A percentile compares a stretch with the other conserved stretches of the same genome.
Evolutionary conservation across 2,888 invertebrate genomes (phyloP).

Genomic region (Cyclophora albipunctata): DNA sequence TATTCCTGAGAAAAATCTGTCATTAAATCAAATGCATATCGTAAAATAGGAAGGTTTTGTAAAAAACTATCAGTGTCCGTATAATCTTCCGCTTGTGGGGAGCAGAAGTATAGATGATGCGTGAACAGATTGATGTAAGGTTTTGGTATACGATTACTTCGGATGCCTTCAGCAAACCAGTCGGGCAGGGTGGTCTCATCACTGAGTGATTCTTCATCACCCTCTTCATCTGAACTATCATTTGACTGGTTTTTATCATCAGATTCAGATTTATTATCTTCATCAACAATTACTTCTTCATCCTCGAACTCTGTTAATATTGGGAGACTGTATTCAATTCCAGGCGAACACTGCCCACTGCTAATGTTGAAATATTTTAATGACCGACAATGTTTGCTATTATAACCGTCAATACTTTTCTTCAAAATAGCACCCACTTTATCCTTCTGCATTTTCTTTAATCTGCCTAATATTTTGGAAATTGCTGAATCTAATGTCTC

Average conservation of each 20-base stretch:
- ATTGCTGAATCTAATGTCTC: constrained; percentile 82
- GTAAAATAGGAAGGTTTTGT: constrained; percentile 77
- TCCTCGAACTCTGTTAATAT: constrained; percentile 1
- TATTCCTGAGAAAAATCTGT: constrained; percentile 52
- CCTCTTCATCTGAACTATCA: constrained; percentile 20
- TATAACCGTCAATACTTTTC: constrained; percentile 79
- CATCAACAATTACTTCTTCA: constrained; percentile 10
- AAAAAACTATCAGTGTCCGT: constrained; percentile 74
- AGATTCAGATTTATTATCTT: constrained; percentile 19
- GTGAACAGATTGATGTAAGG: constrained; percentile 81
- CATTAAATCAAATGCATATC: constrained; percentile 72
- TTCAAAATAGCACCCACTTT: constrained; percentile 75
- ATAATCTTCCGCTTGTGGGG: constrained; percentile 83
- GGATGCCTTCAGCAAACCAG: constrained; percentile 80
- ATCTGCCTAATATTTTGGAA: constrained; percentile 77
- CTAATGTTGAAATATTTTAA: constrained; percentile 72
- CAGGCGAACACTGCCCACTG: constrained; percentile 11
- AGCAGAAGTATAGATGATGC: constrained; percentile 78
- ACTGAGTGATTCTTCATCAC: constrained; percentile 18
- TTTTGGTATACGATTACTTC: constrained; percentile 77
- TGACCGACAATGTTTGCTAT: constrained; percentile 73
- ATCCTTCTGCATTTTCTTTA: constrained; percentile 73
- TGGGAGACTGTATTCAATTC: background rate
- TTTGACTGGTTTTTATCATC: constrained; percentile 27
- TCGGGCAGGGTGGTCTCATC: constrained; percentile 55